Conservation (phyloP, 2,797 vertebrate genomes). For the Dendrocincla fuliginosa region DNA sequence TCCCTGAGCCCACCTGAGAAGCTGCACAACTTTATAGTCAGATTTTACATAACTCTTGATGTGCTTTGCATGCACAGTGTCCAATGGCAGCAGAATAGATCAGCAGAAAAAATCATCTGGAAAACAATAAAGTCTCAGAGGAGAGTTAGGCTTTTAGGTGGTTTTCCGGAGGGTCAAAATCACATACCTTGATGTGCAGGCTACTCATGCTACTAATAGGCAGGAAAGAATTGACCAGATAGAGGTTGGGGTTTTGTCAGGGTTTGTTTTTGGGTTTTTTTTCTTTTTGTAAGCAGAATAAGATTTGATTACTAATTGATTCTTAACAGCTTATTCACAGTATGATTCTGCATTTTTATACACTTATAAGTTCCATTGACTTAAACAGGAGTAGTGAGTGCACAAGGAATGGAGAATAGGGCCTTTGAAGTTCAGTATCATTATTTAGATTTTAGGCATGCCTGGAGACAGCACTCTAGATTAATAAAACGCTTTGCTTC, state of each 20-base stretch:
- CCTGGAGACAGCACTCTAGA: slow-evolving; percentile 49
- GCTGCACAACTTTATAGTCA: background rate
- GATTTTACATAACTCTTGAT: background rate
- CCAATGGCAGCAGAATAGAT: background rate
- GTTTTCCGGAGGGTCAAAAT: background rate
- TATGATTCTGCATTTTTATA: slow-evolving; percentile 1
- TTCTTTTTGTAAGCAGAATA: background rate
- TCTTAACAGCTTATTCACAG: background rate
- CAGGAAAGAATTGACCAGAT: background rate
- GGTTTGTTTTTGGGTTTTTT: background rate
- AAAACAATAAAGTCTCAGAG: background rate
- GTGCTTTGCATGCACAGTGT: background rate
- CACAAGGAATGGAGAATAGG: slow-evolving; percentile 29
- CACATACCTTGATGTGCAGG: background rate
- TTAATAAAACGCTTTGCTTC: slow-evolving; percentile 69
- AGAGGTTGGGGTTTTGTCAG: background rate
- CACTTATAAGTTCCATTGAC: slow-evolving; percentile 3
- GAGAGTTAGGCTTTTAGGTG: background rate
- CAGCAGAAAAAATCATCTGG: background rate
- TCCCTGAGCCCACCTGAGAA: background rate
- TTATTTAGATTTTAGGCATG: slow-evolving; percentile 73
- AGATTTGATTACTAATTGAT: slow-evolving; percentile 1
- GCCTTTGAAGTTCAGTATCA: slow-evolving; percentile 49
- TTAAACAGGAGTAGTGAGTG: background rate
- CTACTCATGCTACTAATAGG: background rate